Percentiles rank a stretch among this genome's conserved stretches.
Conservation (phyloP, 2,888 invertebrate genomes). For the Rhabditoides inermis region DNA sequence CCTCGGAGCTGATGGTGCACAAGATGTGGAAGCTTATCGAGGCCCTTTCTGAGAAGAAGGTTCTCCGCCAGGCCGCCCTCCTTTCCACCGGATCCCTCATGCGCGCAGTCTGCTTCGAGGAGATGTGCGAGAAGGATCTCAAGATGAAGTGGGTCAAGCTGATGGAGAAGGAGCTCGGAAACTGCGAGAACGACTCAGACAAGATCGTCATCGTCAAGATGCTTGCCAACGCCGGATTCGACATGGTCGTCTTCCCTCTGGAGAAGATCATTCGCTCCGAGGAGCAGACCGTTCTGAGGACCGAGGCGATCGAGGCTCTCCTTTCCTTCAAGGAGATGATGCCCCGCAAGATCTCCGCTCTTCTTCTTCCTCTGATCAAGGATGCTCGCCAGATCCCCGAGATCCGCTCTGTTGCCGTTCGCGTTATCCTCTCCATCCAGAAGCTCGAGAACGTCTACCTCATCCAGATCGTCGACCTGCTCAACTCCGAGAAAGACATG, state of each 20-base stretch:
- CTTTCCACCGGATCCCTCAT: no score
- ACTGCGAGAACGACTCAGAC: no score
- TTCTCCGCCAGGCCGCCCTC: no score
- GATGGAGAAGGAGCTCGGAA: constrained; percentile 2
- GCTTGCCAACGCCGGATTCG: constrained; percentile 19
- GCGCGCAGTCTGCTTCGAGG: no score
- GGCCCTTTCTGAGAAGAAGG: no score
- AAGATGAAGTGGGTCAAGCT: neutral
- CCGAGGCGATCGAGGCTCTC: constrained; percentile 27
- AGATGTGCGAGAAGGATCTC: neutral
- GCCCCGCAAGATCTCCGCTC: constrained; percentile 17
- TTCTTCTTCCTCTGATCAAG: constrained; percentile 28
- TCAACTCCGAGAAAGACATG: no score
- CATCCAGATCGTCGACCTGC: no score
- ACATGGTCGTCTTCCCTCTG: constrained; percentile 10
- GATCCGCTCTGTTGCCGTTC: constrained; percentile 21
- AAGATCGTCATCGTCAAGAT: no score
- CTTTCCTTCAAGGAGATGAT: constrained; percentile 16
- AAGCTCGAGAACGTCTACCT: no score
- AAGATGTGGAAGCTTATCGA: no score
- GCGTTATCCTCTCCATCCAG: no score
- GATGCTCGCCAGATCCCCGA: constrained; percentile 16
- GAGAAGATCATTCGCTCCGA: constrained; percentile 17
- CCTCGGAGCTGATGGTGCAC: no score
- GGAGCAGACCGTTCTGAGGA: constrained; percentile 11